Percentiles rank a stretch among this genome's conserved stretches.
These are phyloP conservation scores for Hafferia zeledoni DNA, from an alignment of 2,797 vertebrate genomes.

Conservation along the genomic window DNA sequence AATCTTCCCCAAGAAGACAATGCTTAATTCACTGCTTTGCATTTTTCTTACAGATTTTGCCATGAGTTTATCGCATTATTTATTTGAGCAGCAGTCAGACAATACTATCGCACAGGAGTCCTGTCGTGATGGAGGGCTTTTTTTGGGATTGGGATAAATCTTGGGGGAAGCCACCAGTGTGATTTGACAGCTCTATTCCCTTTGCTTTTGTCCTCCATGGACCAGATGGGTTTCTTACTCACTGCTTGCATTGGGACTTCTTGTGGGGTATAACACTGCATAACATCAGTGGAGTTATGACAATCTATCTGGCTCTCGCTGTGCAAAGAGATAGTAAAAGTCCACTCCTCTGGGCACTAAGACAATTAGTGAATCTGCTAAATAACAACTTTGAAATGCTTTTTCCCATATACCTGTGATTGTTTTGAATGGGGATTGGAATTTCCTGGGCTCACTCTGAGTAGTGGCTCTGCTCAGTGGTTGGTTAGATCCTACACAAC, in stretches of 20 bases:
- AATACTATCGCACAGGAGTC: not conserved
- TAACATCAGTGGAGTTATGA: not conserved
- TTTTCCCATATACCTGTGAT: not conserved
- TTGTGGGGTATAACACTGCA: constrained; percentile 21
- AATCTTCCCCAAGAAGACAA: not conserved
- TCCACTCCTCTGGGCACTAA: not conserved
- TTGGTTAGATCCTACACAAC: not conserved
- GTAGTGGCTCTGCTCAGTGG: not conserved
- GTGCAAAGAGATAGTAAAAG: not conserved
- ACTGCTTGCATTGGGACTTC: not conserved
- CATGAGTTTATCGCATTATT: not conserved
- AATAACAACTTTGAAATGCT: not conserved
- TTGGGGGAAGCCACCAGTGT: not conserved
- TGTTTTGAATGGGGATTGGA: not conserved
- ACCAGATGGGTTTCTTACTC: not conserved
- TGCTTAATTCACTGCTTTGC: not conserved
- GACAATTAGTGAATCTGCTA: not conserved
- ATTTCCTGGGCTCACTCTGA: not conserved
- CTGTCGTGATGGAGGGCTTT: not conserved
- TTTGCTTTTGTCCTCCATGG: not conserved
- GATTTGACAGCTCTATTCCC: not conserved
- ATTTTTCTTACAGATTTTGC: not conserved
- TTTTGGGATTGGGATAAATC: not conserved
- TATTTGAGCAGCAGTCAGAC: not conserved
- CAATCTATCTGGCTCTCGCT: not conserved